These are phyloP conservation scores for Bugula neritina DNA, from an alignment of 2,888 invertebrate species.

Conservation along the genomic window DNA sequence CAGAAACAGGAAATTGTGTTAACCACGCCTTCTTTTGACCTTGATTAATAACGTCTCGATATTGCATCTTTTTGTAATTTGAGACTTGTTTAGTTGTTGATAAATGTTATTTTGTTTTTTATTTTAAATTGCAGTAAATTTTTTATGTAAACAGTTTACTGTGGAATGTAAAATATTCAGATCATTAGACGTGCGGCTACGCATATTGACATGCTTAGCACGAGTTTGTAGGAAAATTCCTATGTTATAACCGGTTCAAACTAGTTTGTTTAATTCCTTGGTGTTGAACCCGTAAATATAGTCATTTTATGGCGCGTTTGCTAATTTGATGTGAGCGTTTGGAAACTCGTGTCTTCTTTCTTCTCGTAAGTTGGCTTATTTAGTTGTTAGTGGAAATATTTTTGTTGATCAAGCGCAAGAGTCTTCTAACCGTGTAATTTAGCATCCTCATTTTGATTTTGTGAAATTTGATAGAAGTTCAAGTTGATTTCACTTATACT, in stretches of 20 bases:
- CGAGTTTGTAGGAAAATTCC: slow-evolving; percentile 21
- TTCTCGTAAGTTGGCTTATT: slow-evolving; percentile 18
- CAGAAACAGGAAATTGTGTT: slow-evolving; percentile 7
- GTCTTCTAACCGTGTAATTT: too few species aligned
- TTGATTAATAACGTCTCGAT: not conserved
- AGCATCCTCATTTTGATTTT: too few species aligned
- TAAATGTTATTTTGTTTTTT: too few species aligned
- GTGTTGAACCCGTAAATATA: not conserved
- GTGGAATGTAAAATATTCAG: too few species aligned
- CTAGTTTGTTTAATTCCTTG: not conserved
- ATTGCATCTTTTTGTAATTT: not conserved
- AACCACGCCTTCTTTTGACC: slow-evolving; percentile 16
- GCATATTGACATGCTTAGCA: too few species aligned
- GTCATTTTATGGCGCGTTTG: slow-evolving; percentile 25
- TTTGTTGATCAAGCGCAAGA: too few species aligned
- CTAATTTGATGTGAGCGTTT: slow-evolving; percentile 24
- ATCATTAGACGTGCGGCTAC: too few species aligned
- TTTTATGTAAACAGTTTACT: too few species aligned
- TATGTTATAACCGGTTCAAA: slow-evolving; percentile 8
- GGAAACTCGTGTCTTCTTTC: slow-evolving; percentile 21
- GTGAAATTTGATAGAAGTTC: not conserved
- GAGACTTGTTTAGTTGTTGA: too few species aligned
- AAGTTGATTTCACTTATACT: not conserved
- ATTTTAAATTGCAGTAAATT: too few species aligned
- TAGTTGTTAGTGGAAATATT: too few species aligned